Conservation (phyloP, 2,888 invertebrate species). For the Cotesia congregata region DNA sequence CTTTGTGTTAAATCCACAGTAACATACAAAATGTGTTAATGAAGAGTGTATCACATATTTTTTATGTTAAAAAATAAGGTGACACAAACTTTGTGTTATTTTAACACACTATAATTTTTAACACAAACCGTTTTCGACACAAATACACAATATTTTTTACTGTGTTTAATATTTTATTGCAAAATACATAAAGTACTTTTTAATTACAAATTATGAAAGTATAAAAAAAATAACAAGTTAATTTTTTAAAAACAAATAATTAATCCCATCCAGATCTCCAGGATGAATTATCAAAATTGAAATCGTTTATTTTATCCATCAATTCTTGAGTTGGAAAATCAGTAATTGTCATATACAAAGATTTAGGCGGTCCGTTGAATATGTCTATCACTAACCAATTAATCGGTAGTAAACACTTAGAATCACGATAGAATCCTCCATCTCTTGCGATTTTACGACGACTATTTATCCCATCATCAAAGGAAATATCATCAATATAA, state of each 20-base stretch:
- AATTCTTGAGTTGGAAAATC: neutral
- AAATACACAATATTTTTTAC: no score
- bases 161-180: no score
- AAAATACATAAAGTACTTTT: no score
- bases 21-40: no score
- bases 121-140: no score
- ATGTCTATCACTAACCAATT: neutral
- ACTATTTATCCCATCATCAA: neutral
- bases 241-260: neutral
- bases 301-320: neutral
- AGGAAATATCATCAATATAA: neutral
- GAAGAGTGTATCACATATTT: no score
- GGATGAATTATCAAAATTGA: neutral
- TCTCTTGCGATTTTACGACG: neutral
- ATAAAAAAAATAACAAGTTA: no score
- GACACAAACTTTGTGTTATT: no score
- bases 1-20: no score
- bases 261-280: neutral
- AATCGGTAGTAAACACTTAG: neutral
- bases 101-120: no score
- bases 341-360: neutral
- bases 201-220: no score
- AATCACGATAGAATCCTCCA: neutral
- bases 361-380: neutral
- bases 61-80: no score